These are phyloP conservation scores for Anthonomus grandis DNA, from an alignment of 1,140 invertebrate genomes.

Conservation along the genomic window DNA sequence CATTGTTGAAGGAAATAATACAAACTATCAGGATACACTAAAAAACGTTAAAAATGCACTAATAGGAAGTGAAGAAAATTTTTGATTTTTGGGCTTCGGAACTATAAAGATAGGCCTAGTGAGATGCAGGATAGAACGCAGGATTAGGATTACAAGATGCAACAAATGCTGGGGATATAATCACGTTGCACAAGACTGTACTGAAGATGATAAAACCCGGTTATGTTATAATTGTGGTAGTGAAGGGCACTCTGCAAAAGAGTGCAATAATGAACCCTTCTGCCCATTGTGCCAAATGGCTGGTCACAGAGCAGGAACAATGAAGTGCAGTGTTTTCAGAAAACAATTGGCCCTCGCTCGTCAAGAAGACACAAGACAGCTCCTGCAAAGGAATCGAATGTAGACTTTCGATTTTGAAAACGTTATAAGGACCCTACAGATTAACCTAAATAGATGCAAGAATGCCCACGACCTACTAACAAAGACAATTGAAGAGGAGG, in stretches of 20 bases:
- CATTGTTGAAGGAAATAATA: background rate
- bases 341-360: too few species aligned
- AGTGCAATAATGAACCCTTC: background rate
- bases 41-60: background rate
- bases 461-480: background rate
- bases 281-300: too few species aligned
- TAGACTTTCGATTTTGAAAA: too few species aligned
- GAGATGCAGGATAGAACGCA: slow-evolving; percentile 5
- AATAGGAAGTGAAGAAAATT: background rate
- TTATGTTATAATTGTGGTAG: slow-evolving; percentile 19
- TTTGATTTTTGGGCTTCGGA: background rate
- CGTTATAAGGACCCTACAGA: too few species aligned
- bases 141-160: slow-evolving; percentile 3
- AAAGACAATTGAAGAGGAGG: background rate
- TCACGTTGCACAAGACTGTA: slow-evolving; percentile 4
- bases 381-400: too few species aligned
- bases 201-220: slow-evolving; percentile 9
- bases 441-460: slow-evolving; percentile 1
- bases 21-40: background rate
- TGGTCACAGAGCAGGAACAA: too few species aligned
- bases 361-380: too few species aligned
- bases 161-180: slow-evolving; percentile 13
- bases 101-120: slow-evolving; percentile 9
- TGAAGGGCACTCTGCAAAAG: background rate
- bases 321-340: too few species aligned